Base-by-base conservation (phyloP, 2,888 invertebrate genomes). In the Acronicta aceris region DNA sequence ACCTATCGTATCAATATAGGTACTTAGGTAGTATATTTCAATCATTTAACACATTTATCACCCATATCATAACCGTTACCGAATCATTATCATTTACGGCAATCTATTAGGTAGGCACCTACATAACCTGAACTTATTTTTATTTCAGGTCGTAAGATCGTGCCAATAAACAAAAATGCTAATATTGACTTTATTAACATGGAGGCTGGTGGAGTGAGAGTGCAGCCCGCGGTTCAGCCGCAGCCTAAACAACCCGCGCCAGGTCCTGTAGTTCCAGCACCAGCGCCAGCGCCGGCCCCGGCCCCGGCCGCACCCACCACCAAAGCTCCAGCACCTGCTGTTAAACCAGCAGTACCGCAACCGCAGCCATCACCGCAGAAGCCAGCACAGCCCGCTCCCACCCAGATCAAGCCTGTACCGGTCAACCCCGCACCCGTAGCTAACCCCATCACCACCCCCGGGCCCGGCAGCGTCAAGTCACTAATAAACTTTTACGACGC, bases 151-250 rank as follows among this genome's bases (percentile, higher is more conserved):
- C 89, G 91, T 9, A 93, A 93, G 69, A 56, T 82, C 43, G 76
- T 76, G 12, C 87, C 87, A 10, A 82, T 93, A 52, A 89, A 90
- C 79, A 94, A 94, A 84, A 88, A 90, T 89, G 94, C 91, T 0
- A 94, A 94, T 74, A 62, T 89, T 25, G 93, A 88, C 45, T 94
- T 94, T 68, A 94, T 94, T 63, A 93, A 93, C 67, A 93, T 93
- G 92, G 94, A 94, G 72, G 80, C 79, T 10, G 92, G 93, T 1
- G 85, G 84, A 0, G 84, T 79, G 1, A 76, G 51, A 74, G 81
- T n/a, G 65, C 78, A 65, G 42, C 71, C 75, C 9, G 59, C 58
- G 9, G 60, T 57, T 3, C 16, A 40, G 17, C 57, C 65, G 1
- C 17, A 33, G 5, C 70, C 65, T 8, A 54, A 61, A 8, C 70